These are phyloP conservation scores for Leptinotarsa haldemani DNA, from an alignment of 2,888 invertebrate species.

Conservation along the genomic window DNA sequence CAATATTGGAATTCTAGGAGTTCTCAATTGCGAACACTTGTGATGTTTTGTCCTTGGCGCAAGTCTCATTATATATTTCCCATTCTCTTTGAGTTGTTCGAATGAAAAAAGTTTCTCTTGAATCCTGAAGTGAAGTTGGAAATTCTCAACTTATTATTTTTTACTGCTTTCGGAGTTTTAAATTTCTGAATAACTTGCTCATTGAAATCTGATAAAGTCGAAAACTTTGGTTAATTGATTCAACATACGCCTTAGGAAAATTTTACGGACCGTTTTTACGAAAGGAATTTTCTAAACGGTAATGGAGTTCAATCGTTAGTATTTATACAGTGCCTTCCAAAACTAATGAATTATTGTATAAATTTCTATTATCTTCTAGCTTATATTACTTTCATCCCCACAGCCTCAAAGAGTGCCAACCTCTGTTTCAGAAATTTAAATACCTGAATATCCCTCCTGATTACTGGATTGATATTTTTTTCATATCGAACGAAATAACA, in stretches of 20 bases:
- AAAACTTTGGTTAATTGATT: constrained; percentile 13
- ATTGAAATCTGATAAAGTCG: constrained; percentile 12
- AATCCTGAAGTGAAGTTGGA: constrained; percentile 9
- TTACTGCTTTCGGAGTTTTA: constrained; percentile 5
- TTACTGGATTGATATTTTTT: too few species aligned
- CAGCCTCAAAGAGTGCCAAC: too few species aligned
- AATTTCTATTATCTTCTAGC: too few species aligned
- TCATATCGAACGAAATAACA: too few species aligned
- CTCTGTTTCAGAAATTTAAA: too few species aligned
- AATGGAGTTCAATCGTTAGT: too few species aligned
- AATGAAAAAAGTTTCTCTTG: constrained; percentile 16
- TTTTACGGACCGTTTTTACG: background rate
- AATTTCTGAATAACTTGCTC: background rate
- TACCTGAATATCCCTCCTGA: too few species aligned
- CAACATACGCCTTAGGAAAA: background rate
- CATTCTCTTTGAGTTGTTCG: constrained; percentile 14
- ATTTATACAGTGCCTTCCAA: too few species aligned
- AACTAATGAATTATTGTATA: too few species aligned
- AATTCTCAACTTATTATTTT: constrained; percentile 14
- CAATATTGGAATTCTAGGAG: constrained; percentile 3
- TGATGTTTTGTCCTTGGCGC: constrained; percentile 11
- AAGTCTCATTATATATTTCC: constrained; percentile 18
- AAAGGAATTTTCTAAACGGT: background rate
- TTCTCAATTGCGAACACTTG: constrained; percentile 8
- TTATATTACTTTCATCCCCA: too few species aligned